These are phyloP conservation scores for Drosophila rubida DNA, from an alignment of 2,888 invertebrate species.

Conservation along the genomic window DNA sequence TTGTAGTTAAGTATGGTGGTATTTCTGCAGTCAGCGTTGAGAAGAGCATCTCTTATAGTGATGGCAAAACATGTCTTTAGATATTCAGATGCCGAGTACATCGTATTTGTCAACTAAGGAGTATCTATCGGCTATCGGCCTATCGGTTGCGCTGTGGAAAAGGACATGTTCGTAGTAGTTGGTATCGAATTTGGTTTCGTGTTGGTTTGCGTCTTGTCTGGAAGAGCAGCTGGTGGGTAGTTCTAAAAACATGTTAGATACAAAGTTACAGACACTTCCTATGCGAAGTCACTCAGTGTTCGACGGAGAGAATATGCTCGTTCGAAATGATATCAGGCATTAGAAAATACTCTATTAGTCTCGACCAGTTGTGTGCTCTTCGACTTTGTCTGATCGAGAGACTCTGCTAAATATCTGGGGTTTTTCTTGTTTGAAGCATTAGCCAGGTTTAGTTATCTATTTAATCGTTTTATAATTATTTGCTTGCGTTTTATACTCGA, in stretches of 20 bases:
- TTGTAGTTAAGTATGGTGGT: conserved; percentile 77
- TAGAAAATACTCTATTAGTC: conserved; percentile 35
- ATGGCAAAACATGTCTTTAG: conserved; percentile 71
- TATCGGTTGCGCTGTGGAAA: conserved; percentile 36
- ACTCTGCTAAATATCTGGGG: conserved; percentile 25
- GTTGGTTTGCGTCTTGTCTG: conserved; percentile 55
- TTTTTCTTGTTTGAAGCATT: conserved; percentile 41
- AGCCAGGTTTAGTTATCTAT: conserved; percentile 35
- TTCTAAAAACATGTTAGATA: conserved; percentile 50
- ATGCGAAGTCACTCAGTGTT: conserved; percentile 21
- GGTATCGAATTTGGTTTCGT: conserved; percentile 11
- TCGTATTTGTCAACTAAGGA: background rate
- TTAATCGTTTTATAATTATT: conserved; percentile 11
- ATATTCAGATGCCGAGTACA: conserved; percentile 28
- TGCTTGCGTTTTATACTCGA: conserved; percentile 67
- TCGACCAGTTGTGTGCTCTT: conserved; percentile 6
- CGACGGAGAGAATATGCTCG: conserved; percentile 27
- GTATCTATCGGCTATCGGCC: conserved; percentile 4
- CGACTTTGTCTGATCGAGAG: conserved; percentile 3
- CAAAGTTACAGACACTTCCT: conserved; percentile 28
- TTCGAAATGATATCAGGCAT: conserved; percentile 27
- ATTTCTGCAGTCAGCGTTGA: conserved; percentile 83
- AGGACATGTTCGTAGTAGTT: conserved; percentile 38
- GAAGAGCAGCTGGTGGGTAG: conserved; percentile 77
- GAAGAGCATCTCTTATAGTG: conserved; percentile 79